Evolutionary conservation across 2,113 vertebrate genomes (phyloP), one percentile per base, ranked within the genome.

Genomic region (Gasterosteus nipponicus): DNA sequence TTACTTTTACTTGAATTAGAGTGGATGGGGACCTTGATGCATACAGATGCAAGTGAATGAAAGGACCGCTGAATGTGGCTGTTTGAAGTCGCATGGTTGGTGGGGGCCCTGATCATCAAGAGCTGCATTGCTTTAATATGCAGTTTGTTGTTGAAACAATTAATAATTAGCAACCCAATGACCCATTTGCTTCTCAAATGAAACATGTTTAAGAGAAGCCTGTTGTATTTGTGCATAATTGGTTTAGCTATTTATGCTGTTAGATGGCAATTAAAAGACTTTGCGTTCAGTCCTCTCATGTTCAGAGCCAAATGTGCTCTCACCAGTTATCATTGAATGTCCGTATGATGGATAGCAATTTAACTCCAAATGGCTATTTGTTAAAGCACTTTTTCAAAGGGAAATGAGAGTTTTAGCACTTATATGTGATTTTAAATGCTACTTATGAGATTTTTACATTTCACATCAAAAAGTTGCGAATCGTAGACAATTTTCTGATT

Each of bases 131-230:
- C 89, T 92, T 89, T 82, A 88, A 84, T 86, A 92, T 92, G 83
- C 90, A 80, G 83, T 89, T 90, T 92, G 88, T 89, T 86, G 86
- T 92, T 92, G 80, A 83, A 89, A 80, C 87, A 89, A 89, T 93
- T 92, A 92, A 91, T 94, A 91, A 92, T 94, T 92, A 85, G 88
- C 89, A 91, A 91, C 88, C 83, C 84, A 87, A 83, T 88, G 84
- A 93, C 86, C 91, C 75, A 81, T 93, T 93, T 93, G 87, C 82
- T 68, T 89, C 78, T 82, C 76, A 89, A 91, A 83, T 76, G 70
- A 88, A 92, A 90, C 78, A 83, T 77, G 81, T 91, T 91, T 86
- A 88, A 91, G 85, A 81, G 80, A 88, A 87, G 84, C 86, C 80
- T 93, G 82, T 86, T 93, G 53, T 81, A 53, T 92, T 86, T 82